Conservation (phyloP, 2,797 vertebrate species). For the Lindbergichthys nudifrons region DNA sequence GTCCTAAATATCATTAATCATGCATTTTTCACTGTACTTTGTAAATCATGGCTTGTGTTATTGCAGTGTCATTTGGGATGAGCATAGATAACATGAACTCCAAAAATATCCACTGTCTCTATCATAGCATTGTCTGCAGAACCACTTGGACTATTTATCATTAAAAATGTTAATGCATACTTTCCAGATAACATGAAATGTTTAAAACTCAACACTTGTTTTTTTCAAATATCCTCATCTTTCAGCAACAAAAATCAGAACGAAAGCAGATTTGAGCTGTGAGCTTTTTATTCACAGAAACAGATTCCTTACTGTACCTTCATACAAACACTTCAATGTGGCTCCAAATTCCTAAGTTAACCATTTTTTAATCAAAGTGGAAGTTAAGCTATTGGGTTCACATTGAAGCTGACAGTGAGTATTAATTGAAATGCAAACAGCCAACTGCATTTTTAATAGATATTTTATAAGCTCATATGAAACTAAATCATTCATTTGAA, state of each 20-base stretch:
- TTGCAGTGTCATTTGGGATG: neutral
- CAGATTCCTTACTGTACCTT: neutral
- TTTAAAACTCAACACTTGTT: neutral
- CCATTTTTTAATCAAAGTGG: conserved; percentile 8
- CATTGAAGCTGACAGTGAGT: neutral
- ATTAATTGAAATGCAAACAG: conserved; percentile 2
- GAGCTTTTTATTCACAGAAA: conserved; percentile 34
- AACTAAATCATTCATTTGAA: neutral
- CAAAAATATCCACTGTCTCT: neutral
- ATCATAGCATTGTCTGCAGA: conserved; percentile 1
- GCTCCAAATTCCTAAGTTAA: conserved; percentile 11
- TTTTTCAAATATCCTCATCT: neutral
- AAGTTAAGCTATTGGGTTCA: neutral
- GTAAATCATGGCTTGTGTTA: conserved; percentile 52
- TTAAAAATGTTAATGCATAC: neutral
- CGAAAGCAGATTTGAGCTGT: conserved; percentile 11
- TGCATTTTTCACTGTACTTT: conserved; percentile 15
- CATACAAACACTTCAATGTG: neutral
- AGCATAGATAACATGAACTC: neutral
- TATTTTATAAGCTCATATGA: neutral
- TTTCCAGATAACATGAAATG: neutral
- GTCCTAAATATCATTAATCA: neutral
- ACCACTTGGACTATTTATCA: neutral
- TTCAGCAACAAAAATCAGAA: conserved; percentile 1
- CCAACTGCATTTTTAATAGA: neutral